A percentile compares a stretch with the other conserved stretches of the same genome.
phyloP scores from a whole-genome alignment of 2,888 invertebrate species.

The Hyalella azteca region DNA sequence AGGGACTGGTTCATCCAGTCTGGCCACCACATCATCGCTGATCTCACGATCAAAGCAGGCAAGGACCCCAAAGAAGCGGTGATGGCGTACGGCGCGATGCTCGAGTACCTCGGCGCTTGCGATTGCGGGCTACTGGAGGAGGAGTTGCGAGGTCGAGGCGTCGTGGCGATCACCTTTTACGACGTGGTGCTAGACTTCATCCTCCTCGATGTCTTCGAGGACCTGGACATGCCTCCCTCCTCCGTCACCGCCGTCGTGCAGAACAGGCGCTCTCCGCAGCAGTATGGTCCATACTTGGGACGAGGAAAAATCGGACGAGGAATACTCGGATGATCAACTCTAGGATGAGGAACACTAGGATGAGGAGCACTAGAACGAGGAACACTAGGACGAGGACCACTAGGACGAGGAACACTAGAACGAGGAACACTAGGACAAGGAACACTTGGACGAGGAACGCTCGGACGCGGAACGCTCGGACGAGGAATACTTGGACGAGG shows the following conservation, averaged over 20 bases:
- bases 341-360: too few species aligned
- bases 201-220: conserved; percentile 93
- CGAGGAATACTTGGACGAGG: too few species aligned
- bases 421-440: too few species aligned
- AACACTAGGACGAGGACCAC: too few species aligned
- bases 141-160: conserved; percentile 82
- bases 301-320: too few species aligned
- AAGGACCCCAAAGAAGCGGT: conserved; percentile 92
- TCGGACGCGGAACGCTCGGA: too few species aligned
- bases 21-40: conserved; percentile 86
- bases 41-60: conserved; percentile 84
- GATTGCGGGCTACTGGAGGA: conserved; percentile 78
- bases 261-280: conserved; percentile 96
- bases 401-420: too few species aligned
- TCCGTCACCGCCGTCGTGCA: conserved; percentile 95
- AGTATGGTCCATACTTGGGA: too few species aligned
- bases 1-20: conserved; percentile 86
- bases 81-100: conserved; percentile 87
- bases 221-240: conserved; percentile 75
- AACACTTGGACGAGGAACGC: too few species aligned
- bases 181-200: conserved; percentile 96
- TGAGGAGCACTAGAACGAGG: too few species aligned
- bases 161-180: conserved; percentile 90
- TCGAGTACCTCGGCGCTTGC: conserved; percentile 75
- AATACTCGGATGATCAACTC: too few species aligned